Base-by-base conservation (phyloP, 2,113 vertebrate species). In the Grammomys dolichurus region DNA sequence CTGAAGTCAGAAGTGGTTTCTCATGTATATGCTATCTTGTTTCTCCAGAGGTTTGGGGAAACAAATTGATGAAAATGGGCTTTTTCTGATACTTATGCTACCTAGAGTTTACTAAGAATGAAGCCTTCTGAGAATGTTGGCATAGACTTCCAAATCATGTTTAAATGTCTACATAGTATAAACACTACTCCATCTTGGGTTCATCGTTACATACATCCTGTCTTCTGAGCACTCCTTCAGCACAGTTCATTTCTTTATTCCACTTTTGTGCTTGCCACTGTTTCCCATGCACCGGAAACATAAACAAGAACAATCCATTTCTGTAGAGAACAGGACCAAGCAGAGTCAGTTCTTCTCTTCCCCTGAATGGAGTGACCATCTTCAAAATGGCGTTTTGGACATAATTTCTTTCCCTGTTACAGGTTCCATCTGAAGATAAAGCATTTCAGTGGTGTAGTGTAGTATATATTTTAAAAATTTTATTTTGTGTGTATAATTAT, bases 161-260 rank as follows among this genome's bases (percentile, higher is more conserved):
- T 95, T 95, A 95, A 95, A 87, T 91, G 13, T 69, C 46, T 51
- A 89, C 48, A 91, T 51, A 93, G 28, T 93, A 7, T 91, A 86
- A 95, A 40, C 77, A 76, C 14, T 43, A 40, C 77, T 28, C 40
- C 40, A 13, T 81, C 89, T 97, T 91, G 73, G 67, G 2, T 28
- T 31, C n/a, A 22, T 92, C 13, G 26, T 84, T 78, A 89, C 82
- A 86, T 89, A 56, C 80, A 54, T 2, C 63, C 48, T 80, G 17
- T 75, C 78, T 92, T 90, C 48, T 95, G 19, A 63, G 88, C 77
- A 91, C 92, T 75, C 9, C 94, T 95, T 95, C 43, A 86, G 54
- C 46, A 54, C 4, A 75, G 20, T 77, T 58, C 28, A 13, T 31
- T 36, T 56, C 77, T 84, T 86, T 9, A 16, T 94, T 90, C 93